Base-by-base conservation (phyloP, 1,140 invertebrate genomes). In the Cotesia glomerata region DNA sequence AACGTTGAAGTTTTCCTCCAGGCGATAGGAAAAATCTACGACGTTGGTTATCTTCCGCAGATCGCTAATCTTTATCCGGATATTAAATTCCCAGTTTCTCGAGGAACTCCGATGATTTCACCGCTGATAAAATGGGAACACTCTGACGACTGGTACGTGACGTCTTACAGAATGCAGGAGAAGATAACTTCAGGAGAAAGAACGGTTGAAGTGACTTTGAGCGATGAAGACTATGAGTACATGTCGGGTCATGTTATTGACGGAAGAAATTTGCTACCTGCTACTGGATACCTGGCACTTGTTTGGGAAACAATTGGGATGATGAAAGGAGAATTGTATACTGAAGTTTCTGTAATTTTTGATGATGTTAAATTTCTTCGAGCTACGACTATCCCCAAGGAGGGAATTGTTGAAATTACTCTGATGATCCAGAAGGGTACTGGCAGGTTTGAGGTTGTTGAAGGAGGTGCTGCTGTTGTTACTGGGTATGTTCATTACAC, bases 251-350 rank as follows among this genome's bases (percentile, higher is more conserved):
- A 99, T 84, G 89, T 93, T 4, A 94, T 98, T 76, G 96, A 98
- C 86, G 93, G 93, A 1, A 91, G 96, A 77, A 93, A 95, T 75
- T 81, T 98, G 0, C 93, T 95, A 73, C 97, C 97, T 2, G 96
- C 96, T 0, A 97, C 96, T 8, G 95, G 95, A 32, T 99, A 94
- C 80, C 78, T 95, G 69, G 85, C 91, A 4, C 85, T 98, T 13
- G 94, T 94, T 0, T 98, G 97, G 97, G 94, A 95, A 83, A 94
- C 95, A 1, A 81, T 98, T 18, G 93, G 93, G 14, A 91, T 94
- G 83, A 91, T 95, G 87, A 89, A 90, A 78, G 92, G 92, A 63
- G 87, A 91, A 64, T 81, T 89, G 0, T 93, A 89, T 77, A 91
- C 93, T 51, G 91, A 95, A 78, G 87, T 95, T 5, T 90, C 94